A percentile compares a stretch with the other conserved stretches of the same genome.
Evolutionary conservation across 2,888 invertebrate genomes (phyloP).

Genomic region (Andricus quercusramuli): DNA sequence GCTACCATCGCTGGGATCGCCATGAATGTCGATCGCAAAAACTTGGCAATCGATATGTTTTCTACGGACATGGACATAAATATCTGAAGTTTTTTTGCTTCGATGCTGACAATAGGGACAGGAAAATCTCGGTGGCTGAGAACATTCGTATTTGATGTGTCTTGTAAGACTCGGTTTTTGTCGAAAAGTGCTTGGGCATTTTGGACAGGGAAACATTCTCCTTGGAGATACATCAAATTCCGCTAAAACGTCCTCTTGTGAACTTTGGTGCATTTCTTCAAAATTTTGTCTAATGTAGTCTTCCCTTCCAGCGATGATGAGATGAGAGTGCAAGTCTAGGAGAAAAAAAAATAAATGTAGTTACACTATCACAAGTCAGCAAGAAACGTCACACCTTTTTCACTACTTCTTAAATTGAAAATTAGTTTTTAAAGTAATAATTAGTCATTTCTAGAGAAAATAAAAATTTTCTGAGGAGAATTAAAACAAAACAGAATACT

Average conservation of each 20-base stretch:
- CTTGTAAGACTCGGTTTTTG: conserved; percentile 51
- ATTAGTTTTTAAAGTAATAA: background rate
- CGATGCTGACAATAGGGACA: conserved; percentile 69
- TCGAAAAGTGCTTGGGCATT: conserved; percentile 62
- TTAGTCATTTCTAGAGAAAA: background rate
- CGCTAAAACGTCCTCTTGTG: background rate
- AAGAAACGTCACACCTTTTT: background rate
- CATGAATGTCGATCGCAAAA: conserved; percentile 59
- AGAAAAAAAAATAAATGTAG: conserved; percentile 15
- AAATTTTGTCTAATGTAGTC: conserved; percentile 65
- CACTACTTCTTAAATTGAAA: background rate
- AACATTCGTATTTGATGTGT: conserved; percentile 70
- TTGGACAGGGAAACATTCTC: conserved; percentile 59
- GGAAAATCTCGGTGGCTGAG: conserved; percentile 69
- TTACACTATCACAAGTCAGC: background rate
- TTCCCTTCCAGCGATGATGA: background rate
- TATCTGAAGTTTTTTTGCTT: conserved; percentile 65
- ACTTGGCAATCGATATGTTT: conserved; percentile 58
- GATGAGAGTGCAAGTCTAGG: conserved; percentile 50
- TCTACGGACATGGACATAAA: conserved; percentile 67
- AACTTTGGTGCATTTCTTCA: conserved; percentile 50
- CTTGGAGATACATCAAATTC: background rate
- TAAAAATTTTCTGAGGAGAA: background rate
- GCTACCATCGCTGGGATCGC: conserved; percentile 1
- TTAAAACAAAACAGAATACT: background rate